phyloP scores from a whole-genome alignment of 2,113 vertebrate genomes.

The Anarhynchus alexandrinus region DNA sequence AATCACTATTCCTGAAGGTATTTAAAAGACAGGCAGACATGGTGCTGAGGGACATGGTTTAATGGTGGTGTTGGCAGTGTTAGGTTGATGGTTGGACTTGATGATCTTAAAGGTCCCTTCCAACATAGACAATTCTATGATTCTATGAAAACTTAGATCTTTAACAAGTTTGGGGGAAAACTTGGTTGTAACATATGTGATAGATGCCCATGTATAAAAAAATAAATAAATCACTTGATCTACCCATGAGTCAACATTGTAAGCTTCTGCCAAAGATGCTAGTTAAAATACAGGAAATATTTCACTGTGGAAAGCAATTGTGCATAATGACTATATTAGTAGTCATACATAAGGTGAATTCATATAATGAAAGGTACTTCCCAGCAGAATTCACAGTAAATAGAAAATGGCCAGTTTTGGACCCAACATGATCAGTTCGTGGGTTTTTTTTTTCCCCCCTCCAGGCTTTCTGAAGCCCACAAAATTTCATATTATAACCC shows the following conservation, averaged over 20 bases:
- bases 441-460: neutral
- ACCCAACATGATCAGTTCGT: fast-evolving
- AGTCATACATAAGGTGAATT: neutral
- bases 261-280: neutral
- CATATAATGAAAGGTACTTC: neutral
- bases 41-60: too few relatives aligned
- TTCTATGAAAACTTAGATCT: neutral
- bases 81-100: too few relatives aligned
- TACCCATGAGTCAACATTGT: neutral
- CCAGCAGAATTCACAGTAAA: neutral
- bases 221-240: neutral
- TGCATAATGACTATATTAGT: neutral
- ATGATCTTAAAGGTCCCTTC: too few relatives aligned
- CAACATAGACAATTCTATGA: too few relatives aligned
- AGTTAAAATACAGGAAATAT: neutral
- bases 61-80: too few relatives aligned
- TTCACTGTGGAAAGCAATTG: neutral
- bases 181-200: neutral
- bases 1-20: too few relatives aligned
- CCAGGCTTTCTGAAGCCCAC: neutral
- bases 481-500: neutral
- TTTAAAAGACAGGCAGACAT: too few relatives aligned
- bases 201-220: neutral
- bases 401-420: neutral
- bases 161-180: neutral